These are phyloP conservation scores for Penaeus vannamei DNA, from an alignment of 1,140 invertebrate species.

Conservation along the genomic window DNA sequence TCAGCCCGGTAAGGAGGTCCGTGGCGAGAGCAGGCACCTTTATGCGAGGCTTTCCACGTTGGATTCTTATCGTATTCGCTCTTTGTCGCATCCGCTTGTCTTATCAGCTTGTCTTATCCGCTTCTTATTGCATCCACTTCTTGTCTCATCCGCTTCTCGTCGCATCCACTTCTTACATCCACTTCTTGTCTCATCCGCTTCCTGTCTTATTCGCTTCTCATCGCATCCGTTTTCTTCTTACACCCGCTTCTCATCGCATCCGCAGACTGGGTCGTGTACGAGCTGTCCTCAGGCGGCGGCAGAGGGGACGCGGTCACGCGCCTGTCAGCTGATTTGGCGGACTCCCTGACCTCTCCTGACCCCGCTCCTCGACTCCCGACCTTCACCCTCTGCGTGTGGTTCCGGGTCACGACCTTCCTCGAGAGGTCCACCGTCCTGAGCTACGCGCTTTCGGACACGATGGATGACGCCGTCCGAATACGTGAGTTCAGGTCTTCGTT, in stretches of 20 bases:
- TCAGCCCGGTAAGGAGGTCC: no score
- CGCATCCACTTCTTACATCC: not conserved
- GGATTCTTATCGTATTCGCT: no score
- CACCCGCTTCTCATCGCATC: no score
- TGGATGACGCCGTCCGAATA: constrained; percentile 9
- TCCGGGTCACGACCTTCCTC: constrained; percentile 14
- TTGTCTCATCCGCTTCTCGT: no score
- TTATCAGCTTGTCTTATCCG: no score
- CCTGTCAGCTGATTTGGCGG: not conserved
- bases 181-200: not conserved
- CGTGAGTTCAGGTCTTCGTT: not conserved
- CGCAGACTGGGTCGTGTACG: constrained; percentile 33
- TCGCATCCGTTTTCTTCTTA: no score
- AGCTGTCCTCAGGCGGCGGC: not conserved
- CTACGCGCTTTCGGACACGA: not conserved
- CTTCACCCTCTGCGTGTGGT: constrained; percentile 41
- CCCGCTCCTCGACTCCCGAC: not conserved
- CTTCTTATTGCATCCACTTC: no score
- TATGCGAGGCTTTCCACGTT: no score
- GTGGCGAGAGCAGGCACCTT: no score
- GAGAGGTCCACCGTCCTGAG: constrained; percentile 23
- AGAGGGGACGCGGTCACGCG: not conserved
- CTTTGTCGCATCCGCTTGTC: no score
- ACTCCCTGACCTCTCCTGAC: not conserved
- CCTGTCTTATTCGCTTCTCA: no score